Base-by-base conservation (phyloP, 2,113 vertebrate genomes). In the Anoplopoma fimbria region DNA sequence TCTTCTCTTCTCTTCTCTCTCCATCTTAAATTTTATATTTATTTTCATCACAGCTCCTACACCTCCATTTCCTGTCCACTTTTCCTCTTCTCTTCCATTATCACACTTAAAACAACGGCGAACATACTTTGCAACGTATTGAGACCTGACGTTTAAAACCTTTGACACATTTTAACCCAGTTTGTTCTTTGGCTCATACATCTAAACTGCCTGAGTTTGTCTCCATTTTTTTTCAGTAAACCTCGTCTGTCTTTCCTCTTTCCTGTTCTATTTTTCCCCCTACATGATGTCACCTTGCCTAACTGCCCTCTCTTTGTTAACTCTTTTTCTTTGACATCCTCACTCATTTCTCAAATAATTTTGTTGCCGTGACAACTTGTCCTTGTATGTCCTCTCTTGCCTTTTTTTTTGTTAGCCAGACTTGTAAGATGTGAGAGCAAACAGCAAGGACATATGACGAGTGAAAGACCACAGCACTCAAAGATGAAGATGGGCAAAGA, bases 301-400 rank as follows among this genome's bases (percentile, higher is more conserved):
- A 65, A 57, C 33, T 33, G 10, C 21, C 69, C 23, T 84, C 36
- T 49, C 33, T n/a, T 64, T 55, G n/a, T 29, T 31, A 55, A 57
- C 14, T 25, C 33, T 17, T 47, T 25, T 58, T 63, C 38, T 40
- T 29, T 69, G 42, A 79, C 55, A 27, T 40, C 6, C 19, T 10
- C 4, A 6, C 5, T 67, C n/a, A 25, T 65, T 78, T 67, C 33
- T 51, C 25, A 53, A 60, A 49, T 64, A 19, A 58, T 60, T 70
- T 64, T 58, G 51, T 85, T 80, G 29, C 77, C 2, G 10, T 80
- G 77, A 75, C 64, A 75, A 79, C 82, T 64, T 58, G 76, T 75
- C 76, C 76, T 75, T 84, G 64, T 63, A n/a, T 79, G 76, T 64
- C 70, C 57, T 55, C 45, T 23, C 34, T 25, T 29, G 27, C 21